Evolutionary conservation across 2,797 vertebrate genomes (phyloP), one percentile per base, ranked within the genome.

Genomic region (Alca torda): DNA sequence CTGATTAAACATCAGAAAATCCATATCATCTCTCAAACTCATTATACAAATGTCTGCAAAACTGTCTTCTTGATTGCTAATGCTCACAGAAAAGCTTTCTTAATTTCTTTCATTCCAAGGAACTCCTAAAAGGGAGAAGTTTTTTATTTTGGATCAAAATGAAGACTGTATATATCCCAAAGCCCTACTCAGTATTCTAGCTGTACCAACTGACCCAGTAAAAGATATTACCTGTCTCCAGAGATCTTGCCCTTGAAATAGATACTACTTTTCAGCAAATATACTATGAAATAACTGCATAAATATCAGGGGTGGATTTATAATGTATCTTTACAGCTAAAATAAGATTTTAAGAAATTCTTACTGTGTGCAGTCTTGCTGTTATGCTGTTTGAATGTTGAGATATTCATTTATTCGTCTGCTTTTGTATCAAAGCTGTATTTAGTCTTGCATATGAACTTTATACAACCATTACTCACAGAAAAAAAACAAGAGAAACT

Each of bases 1-100:
- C 53, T 93, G 72, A 92, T 87, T 85, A 85, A 96, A 91, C 25
- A 57, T 68, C 75, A 87, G 53, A 87, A 96, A 91, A 96, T 75
- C 45, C 7, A 3, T 89, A 50, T 68, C 4, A 20, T 87, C 41
- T 93, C 68, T 85, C 64, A 78, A 75, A 87, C 23, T 87, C 12
- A 28, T 74, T 80, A 46, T 43, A 85, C 28, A 85, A 70, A 92
- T 64, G 5, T 64, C 88, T 95, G 68, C 20, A 87, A 85, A 94
- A 93, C 41, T 77, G 45, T 90, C n/a, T 15, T 65, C 72, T 57
- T 81, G 25, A 64, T 83, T 92, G 26, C 28, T 83, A 77, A 79
- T 74, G 51, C 63, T 93, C 37, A 33, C 20, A 87, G 45, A 70
- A 90, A 92, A 89, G 15, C 28, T 90, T 48, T 41, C n/a, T 45